Percentiles rank a stretch among this genome's conserved stretches.
Evolutionary conservation across 1,140 invertebrate genomes (phyloP).

Genomic region (Cyclina sinensis): DNA sequence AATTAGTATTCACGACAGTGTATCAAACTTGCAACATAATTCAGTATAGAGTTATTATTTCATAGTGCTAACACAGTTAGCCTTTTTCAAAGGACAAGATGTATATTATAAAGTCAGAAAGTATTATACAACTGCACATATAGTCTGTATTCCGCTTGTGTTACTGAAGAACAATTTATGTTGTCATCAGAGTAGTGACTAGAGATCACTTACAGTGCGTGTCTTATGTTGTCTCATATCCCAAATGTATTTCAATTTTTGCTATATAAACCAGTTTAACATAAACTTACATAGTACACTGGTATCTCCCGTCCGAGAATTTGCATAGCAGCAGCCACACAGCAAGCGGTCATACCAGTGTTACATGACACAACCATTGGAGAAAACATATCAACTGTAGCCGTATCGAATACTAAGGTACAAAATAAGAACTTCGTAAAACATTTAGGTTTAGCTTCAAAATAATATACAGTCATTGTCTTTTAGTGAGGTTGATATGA

Average conservation of each 20-base stretch:
- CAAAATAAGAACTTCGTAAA: too few species aligned
- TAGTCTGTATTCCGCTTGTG: too few species aligned
- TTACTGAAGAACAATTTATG: too few species aligned
- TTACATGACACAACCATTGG: slow-evolving; percentile 14
- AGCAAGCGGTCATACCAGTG: slow-evolving; percentile 33
- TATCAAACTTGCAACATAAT: neutral
- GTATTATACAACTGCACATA: too few species aligned
- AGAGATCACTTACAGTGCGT: neutral
- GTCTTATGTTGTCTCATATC: neutral
- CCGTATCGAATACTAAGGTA: neutral
- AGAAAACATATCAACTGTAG: neutral
- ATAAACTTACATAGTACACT: slow-evolving; percentile 12
- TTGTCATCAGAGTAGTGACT: too few species aligned
- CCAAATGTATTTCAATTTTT: neutral
- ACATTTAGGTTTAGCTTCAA: too few species aligned
- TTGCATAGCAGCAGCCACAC: neutral
- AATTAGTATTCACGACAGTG: neutral
- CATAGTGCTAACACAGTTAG: too few species aligned
- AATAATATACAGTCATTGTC: too few species aligned
- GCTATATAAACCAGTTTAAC: neutral
- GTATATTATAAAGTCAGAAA: neutral
- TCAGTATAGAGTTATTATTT: too few species aligned
- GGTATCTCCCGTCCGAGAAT: neutral
- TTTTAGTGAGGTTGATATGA: too few species aligned
- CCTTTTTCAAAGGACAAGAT: neutral